Evolutionary conservation across 2,113 vertebrate species (phyloP), one percentile per base, ranked within the genome.

Genomic region (Xiphorhynchus elegans): DNA sequence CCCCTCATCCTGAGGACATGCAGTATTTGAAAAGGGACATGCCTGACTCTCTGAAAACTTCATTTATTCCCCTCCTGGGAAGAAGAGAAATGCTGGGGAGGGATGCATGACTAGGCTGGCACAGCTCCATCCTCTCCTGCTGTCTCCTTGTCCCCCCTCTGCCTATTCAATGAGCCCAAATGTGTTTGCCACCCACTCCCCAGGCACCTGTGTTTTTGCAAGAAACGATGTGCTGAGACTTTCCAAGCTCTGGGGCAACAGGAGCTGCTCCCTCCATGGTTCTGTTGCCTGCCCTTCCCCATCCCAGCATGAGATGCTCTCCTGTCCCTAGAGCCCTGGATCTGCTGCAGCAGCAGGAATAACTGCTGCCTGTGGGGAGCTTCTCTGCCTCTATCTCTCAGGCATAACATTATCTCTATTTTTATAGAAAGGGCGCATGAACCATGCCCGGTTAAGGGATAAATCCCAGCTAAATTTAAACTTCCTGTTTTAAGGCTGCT

Each of bases 391-490:
- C 47, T 67, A 63, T 94, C 91, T 90, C 93, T 49, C 40, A 16
- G 80, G 88, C 78, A 90, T 82, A 89, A 50, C 82, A 80, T 91
- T 94, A 87, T 87, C 83, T 92, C 96, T 96, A 87, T 96, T 96
- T 97, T 93, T 94, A 68, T 67, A 53, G 70, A 60, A 87, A 89
- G 74, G 55, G 60, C 66, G 37, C 92, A 74, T 13, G 92, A 94
- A 83, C 93, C 72, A 40, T 52, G 81, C 64, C 86, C 1, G 10
- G 82, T 83, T 90, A 79, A 93, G 40, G 95, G 86, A 95, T 93
- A 93, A 88, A 94, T 93, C 90, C 68, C 85, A 90, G 96, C 92
- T 94, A 96, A 93, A 96, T 92, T 96, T 96, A 93, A 94, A 96
- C 87, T 94, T 97, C 90, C 95, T 93, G 85, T 80, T 92, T 64